These are phyloP conservation scores for Pangasius mekongensis DNA, from an alignment of 2,797 vertebrate species.

Conservation along the genomic window DNA sequence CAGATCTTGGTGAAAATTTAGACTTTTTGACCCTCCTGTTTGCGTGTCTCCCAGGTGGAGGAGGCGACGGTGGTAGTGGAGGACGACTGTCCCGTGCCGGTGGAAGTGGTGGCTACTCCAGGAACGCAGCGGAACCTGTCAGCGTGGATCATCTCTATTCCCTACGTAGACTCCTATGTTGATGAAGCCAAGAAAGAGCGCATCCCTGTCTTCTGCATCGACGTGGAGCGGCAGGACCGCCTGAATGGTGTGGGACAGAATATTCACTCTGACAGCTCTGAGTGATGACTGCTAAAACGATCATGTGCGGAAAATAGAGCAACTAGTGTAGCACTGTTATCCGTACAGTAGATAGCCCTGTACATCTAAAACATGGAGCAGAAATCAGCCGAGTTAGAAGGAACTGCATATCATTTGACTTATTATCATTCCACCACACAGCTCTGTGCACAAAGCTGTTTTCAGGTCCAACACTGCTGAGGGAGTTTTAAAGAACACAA, in stretches of 20 bases:
- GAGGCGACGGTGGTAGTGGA: slow-evolving; percentile 92
- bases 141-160: slow-evolving; percentile 89
- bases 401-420: neutral
- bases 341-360: neutral
- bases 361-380: neutral
- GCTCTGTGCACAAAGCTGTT: neutral
- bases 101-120: slow-evolving; percentile 74
- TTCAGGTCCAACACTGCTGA: neutral
- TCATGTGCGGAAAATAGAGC: neutral
- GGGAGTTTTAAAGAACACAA: neutral
- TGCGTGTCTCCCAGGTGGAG: slow-evolving; percentile 82
- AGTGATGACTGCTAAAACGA: neutral
- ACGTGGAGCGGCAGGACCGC: slow-evolving; percentile 90
- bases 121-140: slow-evolving; percentile 86
- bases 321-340: neutral
- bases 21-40: neutral
- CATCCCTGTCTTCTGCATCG: slow-evolving; percentile 92
- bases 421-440: neutral
- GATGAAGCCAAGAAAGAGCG: slow-evolving; percentile 88
- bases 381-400: neutral
- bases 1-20: neutral
- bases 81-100: slow-evolving; percentile 80
- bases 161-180: slow-evolving; percentile 87
- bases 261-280: neutral
- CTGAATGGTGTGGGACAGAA: slow-evolving; percentile 75